phyloP scores from a whole-genome alignment of 2,888 invertebrate genomes.

The Gymnosoma rotundatum region DNA sequence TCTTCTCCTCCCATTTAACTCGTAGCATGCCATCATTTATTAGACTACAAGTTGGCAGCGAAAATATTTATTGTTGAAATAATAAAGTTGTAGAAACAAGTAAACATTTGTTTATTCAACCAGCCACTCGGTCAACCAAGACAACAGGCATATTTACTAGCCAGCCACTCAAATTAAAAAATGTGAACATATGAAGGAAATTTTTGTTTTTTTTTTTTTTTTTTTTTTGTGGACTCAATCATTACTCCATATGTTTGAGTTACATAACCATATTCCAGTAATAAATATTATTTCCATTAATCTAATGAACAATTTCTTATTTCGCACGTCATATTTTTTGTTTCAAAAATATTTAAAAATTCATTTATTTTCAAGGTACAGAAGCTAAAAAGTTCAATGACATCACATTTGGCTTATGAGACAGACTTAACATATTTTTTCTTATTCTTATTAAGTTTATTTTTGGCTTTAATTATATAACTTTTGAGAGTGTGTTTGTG shows the following conservation, averaged over 20 bases:
- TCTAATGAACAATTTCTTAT: slow-evolving; percentile 37
- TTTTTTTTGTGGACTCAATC: slow-evolving; percentile 2
- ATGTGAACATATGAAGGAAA: background rate
- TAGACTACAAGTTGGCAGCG: slow-evolving; percentile 1
- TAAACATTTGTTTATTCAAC: slow-evolving; percentile 52
- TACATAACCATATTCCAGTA: slow-evolving; percentile 14
- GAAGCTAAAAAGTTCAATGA: slow-evolving; percentile 27
- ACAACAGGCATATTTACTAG: slow-evolving; percentile 22
- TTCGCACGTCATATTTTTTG: slow-evolving; percentile 38
- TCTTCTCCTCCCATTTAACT: background rate
- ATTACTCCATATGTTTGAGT: slow-evolving; percentile 2
- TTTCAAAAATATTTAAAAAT: slow-evolving; percentile 29
- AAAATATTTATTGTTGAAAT: slow-evolving; percentile 2
- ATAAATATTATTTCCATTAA: slow-evolving; percentile 11
- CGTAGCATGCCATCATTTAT: slow-evolving; percentile 8
- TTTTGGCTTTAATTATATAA: too few species aligned
- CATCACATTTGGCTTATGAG: background rate
- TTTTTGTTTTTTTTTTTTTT: slow-evolving; percentile 1
- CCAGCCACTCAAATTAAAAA: background rate
- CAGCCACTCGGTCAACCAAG: slow-evolving; percentile 50
- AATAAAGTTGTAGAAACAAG: slow-evolving; percentile 32
- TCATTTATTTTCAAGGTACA: slow-evolving; percentile 18
- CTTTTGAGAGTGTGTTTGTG: too few species aligned
- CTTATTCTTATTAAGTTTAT: slow-evolving; percentile 1
- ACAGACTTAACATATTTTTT: background rate